These are phyloP conservation scores for Pao palembangensis DNA, from an alignment of 2,113 vertebrate species.

Conservation along the genomic window DNA sequence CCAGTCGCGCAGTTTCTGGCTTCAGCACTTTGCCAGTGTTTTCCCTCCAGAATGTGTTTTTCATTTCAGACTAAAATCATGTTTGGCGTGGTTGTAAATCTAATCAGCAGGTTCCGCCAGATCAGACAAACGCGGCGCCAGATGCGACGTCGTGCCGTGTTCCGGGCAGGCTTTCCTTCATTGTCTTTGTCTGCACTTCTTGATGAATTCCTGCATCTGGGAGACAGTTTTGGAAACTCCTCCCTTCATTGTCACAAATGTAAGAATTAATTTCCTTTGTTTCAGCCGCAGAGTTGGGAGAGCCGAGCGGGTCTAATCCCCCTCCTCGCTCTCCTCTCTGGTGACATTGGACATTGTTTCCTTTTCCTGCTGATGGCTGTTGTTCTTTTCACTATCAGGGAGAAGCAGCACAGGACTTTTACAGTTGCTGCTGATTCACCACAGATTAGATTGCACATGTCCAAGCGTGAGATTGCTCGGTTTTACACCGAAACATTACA, in stretches of 20 bases:
- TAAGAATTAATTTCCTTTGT: constrained; percentile 49
- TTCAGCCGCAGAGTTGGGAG: constrained; percentile 33
- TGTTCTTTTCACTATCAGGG: constrained; percentile 63
- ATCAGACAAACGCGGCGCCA: constrained; percentile 32
- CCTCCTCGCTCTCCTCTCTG: constrained; percentile 25
- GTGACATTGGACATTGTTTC: constrained; percentile 60
- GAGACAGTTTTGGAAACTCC: constrained; percentile 11
- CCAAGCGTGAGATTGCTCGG: constrained; percentile 34
- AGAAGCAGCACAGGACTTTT: constrained; percentile 54
- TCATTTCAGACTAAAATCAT: constrained; percentile 4
- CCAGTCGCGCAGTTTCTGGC: no score
- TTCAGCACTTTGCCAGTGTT: background rate
- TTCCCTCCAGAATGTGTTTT: constrained; percentile 18
- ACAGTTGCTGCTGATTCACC: constrained; percentile 72
- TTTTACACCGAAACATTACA: constrained; percentile 28
- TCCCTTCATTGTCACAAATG: constrained; percentile 36
- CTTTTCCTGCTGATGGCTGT: constrained; percentile 65
- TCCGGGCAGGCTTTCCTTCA: constrained; percentile 49
- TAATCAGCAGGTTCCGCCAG: constrained; percentile 54
- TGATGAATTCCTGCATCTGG: constrained; percentile 35
- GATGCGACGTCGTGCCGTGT: no score
- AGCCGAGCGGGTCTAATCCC: constrained; percentile 24
- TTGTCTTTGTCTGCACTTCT: constrained; percentile 43
- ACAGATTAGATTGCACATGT: constrained; percentile 57
- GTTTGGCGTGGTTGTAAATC: constrained; percentile 41